Evolutionary conservation across 2,888 invertebrate genomes (phyloP), one percentile per base, ranked within the genome.

Genomic region (Eutolmus rufibarbis): DNA sequence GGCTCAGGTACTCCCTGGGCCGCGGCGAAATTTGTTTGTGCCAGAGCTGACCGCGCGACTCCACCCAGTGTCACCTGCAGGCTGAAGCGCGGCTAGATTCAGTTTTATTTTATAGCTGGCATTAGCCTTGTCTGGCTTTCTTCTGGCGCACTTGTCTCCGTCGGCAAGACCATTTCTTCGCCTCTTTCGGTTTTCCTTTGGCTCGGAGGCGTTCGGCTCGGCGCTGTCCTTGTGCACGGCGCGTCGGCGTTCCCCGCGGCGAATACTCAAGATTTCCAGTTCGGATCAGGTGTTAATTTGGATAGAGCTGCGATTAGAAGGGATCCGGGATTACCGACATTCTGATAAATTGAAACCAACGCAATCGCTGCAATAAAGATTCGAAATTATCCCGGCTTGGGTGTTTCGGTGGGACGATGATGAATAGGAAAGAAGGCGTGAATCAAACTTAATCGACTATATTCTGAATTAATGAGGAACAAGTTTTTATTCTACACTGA

Each of bases 111-210:
- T 76, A 76, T 76, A 37, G 34, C 37, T 5, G 8, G 76, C 76
- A 76, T 76, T 76, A 76, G 76, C 37, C 37, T 34, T 76, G 76
- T 76, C 76, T 34, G n/a, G 31, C 37, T 76, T 76, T 76, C 76
- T 76, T 76, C 76, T 76, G 76, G 76, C 34, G 76, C 76, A 76
- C 76, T 76, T 76, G 76, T 37, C 76, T 31, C 23, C 76, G 76
- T 76, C 76, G 76, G 37, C 37, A 76, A 37, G 76, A 19, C 76
- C 31, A 76, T 76, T 76, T 76, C 37, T 37, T n/a, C n/a, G 76
- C 37, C 5, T 76, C 19, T 66, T 23, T 66, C 12, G 9, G n/a
- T n/a, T 76, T 76, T 31, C 8, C 12, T 34, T n/a, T 37, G n/a
- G 16, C 37, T 34, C 5, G 31, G 31, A 74, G 31, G 31, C 56